Evolutionary conservation across 2,888 invertebrate genomes (phyloP).

Genomic region (Liodrosophila aerea): DNA sequence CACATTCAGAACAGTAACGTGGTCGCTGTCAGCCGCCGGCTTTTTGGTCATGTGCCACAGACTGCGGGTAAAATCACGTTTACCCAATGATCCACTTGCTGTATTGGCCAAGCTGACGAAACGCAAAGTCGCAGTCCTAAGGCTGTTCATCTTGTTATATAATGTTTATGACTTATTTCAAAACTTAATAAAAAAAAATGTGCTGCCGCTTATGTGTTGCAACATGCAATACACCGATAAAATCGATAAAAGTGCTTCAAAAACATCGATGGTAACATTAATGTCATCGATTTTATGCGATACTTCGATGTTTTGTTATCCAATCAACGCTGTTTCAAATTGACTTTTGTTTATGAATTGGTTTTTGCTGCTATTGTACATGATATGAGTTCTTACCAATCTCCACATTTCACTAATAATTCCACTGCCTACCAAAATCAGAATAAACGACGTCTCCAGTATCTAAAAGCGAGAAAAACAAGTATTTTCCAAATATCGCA

Average conservation of each 20-base stretch:
- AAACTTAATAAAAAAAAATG: conserved; percentile 43
- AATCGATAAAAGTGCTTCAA: conserved; percentile 9
- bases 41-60: conserved; percentile 88
- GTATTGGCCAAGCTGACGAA: conserved; percentile 78
- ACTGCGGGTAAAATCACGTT: conserved; percentile 87
- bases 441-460: no score
- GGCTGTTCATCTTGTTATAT: conserved; percentile 86
- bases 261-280: no score
- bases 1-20: conserved; percentile 82
- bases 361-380: no score
- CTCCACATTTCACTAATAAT: no score
- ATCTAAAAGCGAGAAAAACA: no score
- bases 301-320: no score
- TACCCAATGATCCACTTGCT: conserved; percentile 79
- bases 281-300: neutral
- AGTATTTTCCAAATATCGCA: no score
- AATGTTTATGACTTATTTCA: conserved; percentile 32
- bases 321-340: no score
- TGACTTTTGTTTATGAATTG: no score
- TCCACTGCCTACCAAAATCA: no score
- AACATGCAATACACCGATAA: conserved; percentile 29
- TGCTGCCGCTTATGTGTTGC: conserved; percentile 47
- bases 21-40: conserved; percentile 75
- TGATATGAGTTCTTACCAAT: no score
- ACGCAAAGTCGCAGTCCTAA: conserved; percentile 86